Evolutionary conservation across 1,140 invertebrate genomes (phyloP), one percentile per base, ranked within the genome.

Genomic region (Cryptotermes secundus): DNA sequence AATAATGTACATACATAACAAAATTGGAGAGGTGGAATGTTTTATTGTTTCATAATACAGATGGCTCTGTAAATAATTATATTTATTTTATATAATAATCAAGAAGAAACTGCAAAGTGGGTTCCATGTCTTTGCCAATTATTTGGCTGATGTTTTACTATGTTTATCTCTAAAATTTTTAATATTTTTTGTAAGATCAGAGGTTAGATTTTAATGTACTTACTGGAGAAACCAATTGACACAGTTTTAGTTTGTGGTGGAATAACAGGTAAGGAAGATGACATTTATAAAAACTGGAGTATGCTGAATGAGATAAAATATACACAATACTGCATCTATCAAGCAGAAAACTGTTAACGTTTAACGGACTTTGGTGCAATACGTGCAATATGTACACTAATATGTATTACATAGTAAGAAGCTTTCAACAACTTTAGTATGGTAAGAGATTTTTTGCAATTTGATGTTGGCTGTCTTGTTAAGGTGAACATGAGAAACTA

Each of bases 291-390:
- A 19, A 49, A 16, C 22, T 14, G 38, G 38, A 42, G 16, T 14
- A 0, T 42, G 16, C 9, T 12, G 38, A 1, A 42, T 42, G 45
- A 49, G 45, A 22, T 49, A 49, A 49, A 19, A 49, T 49, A 19
- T 49, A 22, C 6, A 10, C n/a, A 72, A n/a, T 59, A 79, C 53
- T 16, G n/a, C 53, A 38, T 9, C 26, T 83, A 22, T 83, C 31
- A 24, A 42, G n/a, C 53, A n/a, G n/a, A 7, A 82, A 82, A 38
- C 10, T 16, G 80, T 81, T 35, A 81, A 38, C n/a, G 6, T 82
- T 82, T 82, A 82, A 82, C 42, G 19, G 81, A 82, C 16, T n/a
- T 82, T 82, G 81, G 81, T 82, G 81, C 81, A 82, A 82, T 82
- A 82, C 45, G 81, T 82, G 81, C 81, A 82, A 82, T 82, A 82